Evolutionary conservation across 2,113 vertebrate genomes (phyloP).

Genomic region (Paratilapia polleni): DNA sequence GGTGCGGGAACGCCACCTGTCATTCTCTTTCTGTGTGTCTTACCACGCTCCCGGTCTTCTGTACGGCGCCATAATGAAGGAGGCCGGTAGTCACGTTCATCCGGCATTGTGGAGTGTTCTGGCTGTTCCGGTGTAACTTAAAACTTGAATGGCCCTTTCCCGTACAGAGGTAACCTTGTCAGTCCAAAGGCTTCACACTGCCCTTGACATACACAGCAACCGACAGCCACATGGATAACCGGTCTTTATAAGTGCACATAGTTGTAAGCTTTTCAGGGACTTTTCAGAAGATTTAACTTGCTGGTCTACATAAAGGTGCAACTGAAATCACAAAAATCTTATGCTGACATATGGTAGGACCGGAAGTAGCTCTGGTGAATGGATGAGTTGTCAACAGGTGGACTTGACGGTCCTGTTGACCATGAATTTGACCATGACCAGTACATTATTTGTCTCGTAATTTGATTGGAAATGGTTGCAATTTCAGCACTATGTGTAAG

Average conservation of each 20-base stretch:
- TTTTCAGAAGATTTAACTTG: not conserved
- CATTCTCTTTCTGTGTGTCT: not conserved
- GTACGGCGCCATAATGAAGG: constrained; percentile 26
- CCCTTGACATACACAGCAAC: constrained; percentile 43
- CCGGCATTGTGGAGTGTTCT: not conserved
- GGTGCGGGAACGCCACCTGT: not conserved
- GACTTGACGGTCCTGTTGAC: constrained; percentile 5
- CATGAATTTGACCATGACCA: not conserved
- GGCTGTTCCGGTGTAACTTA: not conserved
- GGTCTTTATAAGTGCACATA: not conserved
- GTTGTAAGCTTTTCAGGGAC: not conserved
- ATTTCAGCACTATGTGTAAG: not conserved
- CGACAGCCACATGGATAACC: not conserved
- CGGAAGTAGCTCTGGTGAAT: not conserved
- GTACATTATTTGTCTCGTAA: too few relatives aligned
- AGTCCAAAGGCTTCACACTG: constrained; percentile 38
- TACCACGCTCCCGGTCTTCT: not conserved
- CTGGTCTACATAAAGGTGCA: not conserved
- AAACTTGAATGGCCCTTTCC: not conserved
- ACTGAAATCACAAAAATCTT: not conserved
- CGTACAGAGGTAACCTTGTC: constrained; percentile 15
- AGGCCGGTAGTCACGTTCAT: constrained; percentile 37
- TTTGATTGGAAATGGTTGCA: too few relatives aligned
- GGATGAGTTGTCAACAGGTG: constrained; percentile 27
- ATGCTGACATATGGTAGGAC: not conserved